Evolutionary conservation across 2,797 vertebrate genomes (phyloP), one percentile per base, ranked within the genome.

Genomic region (Brachyalestes nurse): DNA sequence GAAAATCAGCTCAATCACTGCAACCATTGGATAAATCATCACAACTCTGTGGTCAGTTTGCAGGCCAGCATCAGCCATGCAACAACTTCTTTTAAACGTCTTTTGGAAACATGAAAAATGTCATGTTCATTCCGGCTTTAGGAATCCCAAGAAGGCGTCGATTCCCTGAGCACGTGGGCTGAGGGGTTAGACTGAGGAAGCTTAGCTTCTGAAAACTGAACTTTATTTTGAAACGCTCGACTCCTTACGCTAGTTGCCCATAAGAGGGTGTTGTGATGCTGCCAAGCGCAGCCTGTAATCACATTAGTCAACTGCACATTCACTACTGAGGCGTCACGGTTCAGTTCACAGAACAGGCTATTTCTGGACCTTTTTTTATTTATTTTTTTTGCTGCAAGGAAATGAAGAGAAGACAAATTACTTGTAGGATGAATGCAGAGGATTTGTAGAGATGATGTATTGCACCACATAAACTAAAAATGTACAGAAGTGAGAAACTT

Each of bases 301-400:
- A 70, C 45, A 51, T 25, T 51, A 70, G 45, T 8, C 45, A 14
- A 8, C 13, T 25, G 66, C 66, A 67, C 38, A 67, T n/a, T 69
- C 66, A 13, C 42, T 69, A 21, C 42, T 23, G 40, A 69, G 7
- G 21, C 19, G 10, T 16, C 66, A 47, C 8, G 21, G 40, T 23
- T 69, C n/a, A 69, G 9, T 47, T 69, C 40, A 23, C 66, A 23
- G 66, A 69, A 42, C 66, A 23, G 67, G 21, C 45, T 70, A 70
- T 70, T 70, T 51, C 67, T 70, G 67, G 28, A 28, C 3, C 3
- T 28, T 9, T 25, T 14, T 23, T 45, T 21, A 42, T 42, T 42
- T 40, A 2, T n/a, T 21, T 9, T 7, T 19, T 64, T 38, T 62
- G 60, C 60, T 28, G 60, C 1, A 40, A 40, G 45, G 7, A 8